These are phyloP conservation scores for Zalophus californianus DNA, from an alignment of 2,797 vertebrate genomes.

Conservation along the genomic window DNA sequence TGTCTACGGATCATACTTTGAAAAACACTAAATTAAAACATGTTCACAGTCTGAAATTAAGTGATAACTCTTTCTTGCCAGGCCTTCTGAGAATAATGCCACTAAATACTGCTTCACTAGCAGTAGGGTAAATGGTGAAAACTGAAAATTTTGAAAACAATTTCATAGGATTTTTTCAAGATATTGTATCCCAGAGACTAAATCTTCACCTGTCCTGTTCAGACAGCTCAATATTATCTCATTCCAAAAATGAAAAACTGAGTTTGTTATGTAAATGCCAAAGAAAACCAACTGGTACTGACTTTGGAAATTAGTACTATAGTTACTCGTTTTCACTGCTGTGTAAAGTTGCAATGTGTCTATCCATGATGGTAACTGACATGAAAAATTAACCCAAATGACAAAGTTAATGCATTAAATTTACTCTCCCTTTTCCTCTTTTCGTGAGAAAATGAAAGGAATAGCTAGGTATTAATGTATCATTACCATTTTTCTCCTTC, in stretches of 20 bases:
- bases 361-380: not conserved
- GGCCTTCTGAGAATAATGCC: not conserved
- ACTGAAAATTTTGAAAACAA: not conserved
- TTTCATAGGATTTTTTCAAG: constrained; percentile 35
- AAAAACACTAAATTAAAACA: constrained; percentile 55
- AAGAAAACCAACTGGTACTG: not conserved
- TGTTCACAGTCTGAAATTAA: constrained; percentile 8
- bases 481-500: constrained; percentile 5
- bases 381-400: constrained; percentile 37
- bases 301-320: constrained; percentile 17
- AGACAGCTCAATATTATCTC: constrained; percentile 29
- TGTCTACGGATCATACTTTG: not conserved
- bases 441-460: constrained; percentile 4
- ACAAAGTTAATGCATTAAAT: constrained; percentile 43
- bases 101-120: not conserved
- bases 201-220: constrained; percentile 15
- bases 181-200: not conserved
- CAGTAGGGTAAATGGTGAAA: not conserved
- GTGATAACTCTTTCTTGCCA: constrained; percentile 1
- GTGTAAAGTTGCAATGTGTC: not conserved
- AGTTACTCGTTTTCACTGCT: not conserved
- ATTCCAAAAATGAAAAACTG: constrained; percentile 36
- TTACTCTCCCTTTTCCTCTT: constrained; percentile 13
- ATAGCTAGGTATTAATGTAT: not conserved
- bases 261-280: not conserved